Evolutionary conservation across 2,888 invertebrate genomes (phyloP).

Genomic region (Diabrotica balteata): DNA sequence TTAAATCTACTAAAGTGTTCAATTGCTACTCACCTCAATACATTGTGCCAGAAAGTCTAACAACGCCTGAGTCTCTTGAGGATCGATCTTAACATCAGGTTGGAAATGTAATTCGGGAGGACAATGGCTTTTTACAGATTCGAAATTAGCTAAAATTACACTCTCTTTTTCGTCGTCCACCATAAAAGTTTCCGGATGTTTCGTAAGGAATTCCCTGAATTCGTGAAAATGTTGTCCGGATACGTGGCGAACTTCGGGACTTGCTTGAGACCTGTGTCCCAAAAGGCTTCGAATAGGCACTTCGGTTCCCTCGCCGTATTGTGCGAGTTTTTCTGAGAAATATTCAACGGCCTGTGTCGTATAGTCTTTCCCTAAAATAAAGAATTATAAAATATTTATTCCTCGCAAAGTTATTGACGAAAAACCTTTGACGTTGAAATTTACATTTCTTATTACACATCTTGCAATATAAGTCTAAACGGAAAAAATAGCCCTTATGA

Average conservation of each 20-base stretch:
- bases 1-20: not conserved
- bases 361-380: slow-evolving; percentile 79
- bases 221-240: slow-evolving; percentile 94
- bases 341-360: slow-evolving; percentile 97
- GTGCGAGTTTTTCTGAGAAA: slow-evolving; percentile 92
- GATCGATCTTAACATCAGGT: slow-evolving; percentile 81
- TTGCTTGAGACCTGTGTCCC: slow-evolving; percentile 95
- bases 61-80: slow-evolving; percentile 81
- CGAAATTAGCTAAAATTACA: slow-evolving; percentile 72
- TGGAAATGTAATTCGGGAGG: slow-evolving; percentile 74
- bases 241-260: slow-evolving; percentile 95
- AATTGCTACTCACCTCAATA: slow-evolving; percentile 66
- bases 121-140: slow-evolving; percentile 61
- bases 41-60: slow-evolving; percentile 81
- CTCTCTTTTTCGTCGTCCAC: slow-evolving; percentile 82
- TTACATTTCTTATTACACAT: too few species aligned
- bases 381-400: not conserved
- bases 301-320: slow-evolving; percentile 95
- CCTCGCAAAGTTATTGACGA: not conserved
- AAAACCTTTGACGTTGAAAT: too few species aligned
- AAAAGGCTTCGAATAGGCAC: slow-evolving; percentile 96
- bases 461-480: too few species aligned
- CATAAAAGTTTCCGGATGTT: slow-evolving; percentile 85
- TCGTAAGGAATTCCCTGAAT: slow-evolving; percentile 84
- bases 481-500: too few species aligned